phyloP scores from a whole-genome alignment of 2,888 invertebrate species.

The Tinea pellionella region DNA sequence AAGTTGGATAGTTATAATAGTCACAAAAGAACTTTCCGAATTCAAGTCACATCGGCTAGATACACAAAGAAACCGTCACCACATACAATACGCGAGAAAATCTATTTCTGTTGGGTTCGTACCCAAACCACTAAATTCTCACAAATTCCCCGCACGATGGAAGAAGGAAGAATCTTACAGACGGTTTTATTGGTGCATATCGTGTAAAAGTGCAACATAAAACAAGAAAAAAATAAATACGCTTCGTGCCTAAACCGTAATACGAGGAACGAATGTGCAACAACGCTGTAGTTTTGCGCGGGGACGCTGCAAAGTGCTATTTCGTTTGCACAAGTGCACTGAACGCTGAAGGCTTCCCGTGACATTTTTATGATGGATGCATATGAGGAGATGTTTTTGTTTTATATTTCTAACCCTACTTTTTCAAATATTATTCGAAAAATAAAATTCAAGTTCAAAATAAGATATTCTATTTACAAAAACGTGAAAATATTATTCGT shows the following conservation, averaged over 20 bases:
- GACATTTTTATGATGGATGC: not conserved
- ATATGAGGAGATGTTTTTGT: not conserved
- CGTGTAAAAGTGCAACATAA: not conserved
- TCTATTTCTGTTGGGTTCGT: not conserved
- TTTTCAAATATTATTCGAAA: too few species aligned
- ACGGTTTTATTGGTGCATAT: slow-evolving; percentile 6
- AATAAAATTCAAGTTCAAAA: too few species aligned
- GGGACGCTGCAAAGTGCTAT: not conserved
- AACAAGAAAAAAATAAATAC: not conserved
- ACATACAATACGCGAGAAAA: not conserved
- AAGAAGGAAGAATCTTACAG: not conserved
- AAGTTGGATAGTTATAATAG: not conserved
- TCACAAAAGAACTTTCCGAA: slow-evolving; percentile 2
- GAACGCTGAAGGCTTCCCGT: not conserved
- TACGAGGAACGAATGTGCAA: not conserved
- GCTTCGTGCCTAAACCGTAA: not conserved
- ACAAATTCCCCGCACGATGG: not conserved
- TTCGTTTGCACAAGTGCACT: slow-evolving; percentile 5
- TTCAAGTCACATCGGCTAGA: slow-evolving; percentile 7
- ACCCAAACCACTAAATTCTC: not conserved
- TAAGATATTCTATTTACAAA: not conserved
- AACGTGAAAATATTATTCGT: not conserved
- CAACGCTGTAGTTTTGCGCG: not conserved
- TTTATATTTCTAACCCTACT: not conserved
- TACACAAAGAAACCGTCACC: slow-evolving; percentile 10